These are phyloP conservation scores for Diarsia mendica DNA, from an alignment of 2,888 invertebrate genomes.

Conservation along the genomic window DNA sequence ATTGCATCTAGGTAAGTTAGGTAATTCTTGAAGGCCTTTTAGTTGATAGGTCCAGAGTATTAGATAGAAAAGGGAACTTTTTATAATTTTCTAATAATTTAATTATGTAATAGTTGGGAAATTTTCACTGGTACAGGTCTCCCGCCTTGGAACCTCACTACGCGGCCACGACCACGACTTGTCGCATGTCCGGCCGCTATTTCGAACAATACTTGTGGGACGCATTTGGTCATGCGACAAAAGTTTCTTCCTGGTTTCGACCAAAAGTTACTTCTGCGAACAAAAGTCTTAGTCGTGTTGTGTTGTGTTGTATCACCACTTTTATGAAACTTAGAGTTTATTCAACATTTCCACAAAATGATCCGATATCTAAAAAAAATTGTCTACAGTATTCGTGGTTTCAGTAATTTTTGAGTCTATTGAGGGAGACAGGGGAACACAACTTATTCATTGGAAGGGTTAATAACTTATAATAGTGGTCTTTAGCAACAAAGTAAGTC, in stretches of 20 bases:
- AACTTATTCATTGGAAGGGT: too few species aligned
- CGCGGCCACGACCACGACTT: background rate
- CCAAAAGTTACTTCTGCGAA: background rate
- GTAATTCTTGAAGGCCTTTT: background rate
- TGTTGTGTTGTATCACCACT: background rate
- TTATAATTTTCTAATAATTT: background rate
- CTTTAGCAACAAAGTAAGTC: too few species aligned
- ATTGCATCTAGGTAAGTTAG: slow-evolving; percentile 1
- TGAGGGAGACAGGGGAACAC: too few species aligned
- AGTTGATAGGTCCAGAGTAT: background rate
- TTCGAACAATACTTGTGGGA: too few species aligned
- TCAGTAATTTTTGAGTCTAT: background rate
- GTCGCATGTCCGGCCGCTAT: too few species aligned
- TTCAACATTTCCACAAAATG: background rate
- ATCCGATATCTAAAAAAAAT: too few species aligned
- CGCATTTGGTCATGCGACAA: background rate
- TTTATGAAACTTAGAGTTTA: background rate
- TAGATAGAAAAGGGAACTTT: background rate
- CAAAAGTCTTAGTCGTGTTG: background rate
- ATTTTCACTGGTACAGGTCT: background rate
- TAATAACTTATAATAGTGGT: too few species aligned
- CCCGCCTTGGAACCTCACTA: background rate
- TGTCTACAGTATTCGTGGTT: too few species aligned
- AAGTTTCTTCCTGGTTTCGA: background rate
- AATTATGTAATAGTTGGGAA: background rate